Base-by-base conservation (phyloP, 2,888 invertebrate genomes). In the Clanis bilineata region DNA sequence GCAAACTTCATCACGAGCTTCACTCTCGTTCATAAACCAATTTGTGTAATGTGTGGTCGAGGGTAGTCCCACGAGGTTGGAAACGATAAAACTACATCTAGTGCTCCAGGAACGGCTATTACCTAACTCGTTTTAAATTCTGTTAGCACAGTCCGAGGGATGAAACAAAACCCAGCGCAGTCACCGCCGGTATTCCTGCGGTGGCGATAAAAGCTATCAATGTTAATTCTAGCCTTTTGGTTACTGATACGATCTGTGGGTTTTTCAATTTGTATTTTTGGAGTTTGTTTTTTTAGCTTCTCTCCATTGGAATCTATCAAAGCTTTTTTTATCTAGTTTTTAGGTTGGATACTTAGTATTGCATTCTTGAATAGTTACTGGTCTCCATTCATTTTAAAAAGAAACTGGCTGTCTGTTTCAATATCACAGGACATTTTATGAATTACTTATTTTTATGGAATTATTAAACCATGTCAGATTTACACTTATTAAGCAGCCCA, bases 91-190 rank as follows among this genome's bases (percentile, higher is more conserved):
- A 47, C n/a, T n/a, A n/a, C 32, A 32, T 32, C 3, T 32, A 32
- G 25, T 23, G n/a, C 12, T 15, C 1, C 12, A 25, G 12, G n/a
- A 45, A 28, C 15, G 47, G 47, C n/a, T 25, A 28, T 47, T n/a
- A 47, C 25, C 15, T 47, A 47, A 28, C 28, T 15, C 25, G 28
- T 28, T 47, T 45, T 28, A 47, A 47, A 47, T 47, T 47, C 25
- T 15, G 47, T 47, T 47, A 47, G 15, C 28, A 47, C 47, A n/a
- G 23, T 10, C 22, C 21, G 44, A 45, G 23, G 1, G n/a, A 45
- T 45, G 58, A 61, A 57, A 58, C 28, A 59, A 64, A 62, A 57
- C 15, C 59, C n/a, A n/a, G n/a, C 51, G 21, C 60, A 38, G 51
- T 28, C 57, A 47, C 15, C 15, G 3, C 23, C 28, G 28, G n/a